Conservation (phyloP, 2,888 invertebrate species). For the Drymonia ruficornis region DNA sequence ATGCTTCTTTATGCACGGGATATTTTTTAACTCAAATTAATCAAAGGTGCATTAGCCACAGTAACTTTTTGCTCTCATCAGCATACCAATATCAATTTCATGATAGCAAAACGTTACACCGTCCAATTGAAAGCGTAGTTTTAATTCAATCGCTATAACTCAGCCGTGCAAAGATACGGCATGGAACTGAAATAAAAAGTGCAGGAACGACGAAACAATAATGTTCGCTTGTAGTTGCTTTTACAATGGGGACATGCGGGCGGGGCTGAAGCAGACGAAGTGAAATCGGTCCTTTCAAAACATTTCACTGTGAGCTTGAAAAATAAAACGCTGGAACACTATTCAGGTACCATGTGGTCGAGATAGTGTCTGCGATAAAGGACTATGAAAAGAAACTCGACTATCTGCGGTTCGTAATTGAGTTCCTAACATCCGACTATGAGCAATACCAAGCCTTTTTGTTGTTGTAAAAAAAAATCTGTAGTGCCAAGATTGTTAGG, state of each 20-base stretch:
- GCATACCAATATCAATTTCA: no score
- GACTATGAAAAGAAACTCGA: constrained; percentile 47
- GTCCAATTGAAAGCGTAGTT: constrained; percentile 65
- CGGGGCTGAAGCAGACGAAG: constrained; percentile 61
- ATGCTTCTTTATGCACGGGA: no score
- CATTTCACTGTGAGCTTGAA: constrained; percentile 75
- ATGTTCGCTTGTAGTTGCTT: constrained; percentile 79
- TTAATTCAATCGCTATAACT: constrained; percentile 80
- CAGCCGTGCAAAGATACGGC: constrained; percentile 74
- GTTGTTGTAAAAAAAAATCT: no score
- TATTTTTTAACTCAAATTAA: no score
- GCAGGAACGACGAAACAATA: constrained; percentile 77
- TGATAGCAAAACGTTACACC: constrained; percentile 25
- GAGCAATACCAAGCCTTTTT: no score
- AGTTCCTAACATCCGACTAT: constrained; percentile 5
- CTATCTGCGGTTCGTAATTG: constrained; percentile 3
- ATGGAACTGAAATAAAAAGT: constrained; percentile 74
- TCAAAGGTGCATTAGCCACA: no score
- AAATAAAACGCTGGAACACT: constrained; percentile 72
- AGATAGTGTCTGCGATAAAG: constrained; percentile 59
- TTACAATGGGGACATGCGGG: constrained; percentile 78
- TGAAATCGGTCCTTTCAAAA: constrained; percentile 84
- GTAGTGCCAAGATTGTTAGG: no score
- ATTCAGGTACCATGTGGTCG: constrained; percentile 64
- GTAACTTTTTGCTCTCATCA: no score